A percentile compares a stretch with the other conserved stretches of the same genome.
Conservation (phyloP, 2,797 vertebrate genomes). For the Enteromius anoplus region DNA sequence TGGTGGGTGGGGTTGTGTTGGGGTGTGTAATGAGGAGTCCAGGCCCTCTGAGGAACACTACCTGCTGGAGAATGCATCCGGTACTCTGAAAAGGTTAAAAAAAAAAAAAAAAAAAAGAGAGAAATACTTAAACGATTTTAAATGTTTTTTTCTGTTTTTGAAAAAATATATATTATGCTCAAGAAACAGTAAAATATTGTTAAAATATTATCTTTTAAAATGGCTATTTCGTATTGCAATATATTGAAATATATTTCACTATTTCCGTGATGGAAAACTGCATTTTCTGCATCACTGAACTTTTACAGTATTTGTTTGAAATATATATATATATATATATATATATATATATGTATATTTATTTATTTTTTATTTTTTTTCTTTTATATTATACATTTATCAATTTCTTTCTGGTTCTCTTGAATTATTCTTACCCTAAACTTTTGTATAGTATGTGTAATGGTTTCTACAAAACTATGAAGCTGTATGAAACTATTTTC, state of each 20-base stretch:
- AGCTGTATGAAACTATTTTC: background rate
- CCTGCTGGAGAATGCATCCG: constrained; percentile 80
- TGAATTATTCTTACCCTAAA: background rate
- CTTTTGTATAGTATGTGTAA: background rate
- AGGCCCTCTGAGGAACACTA: constrained; percentile 75
- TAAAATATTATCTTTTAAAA: background rate
- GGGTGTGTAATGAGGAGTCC: constrained; percentile 85
- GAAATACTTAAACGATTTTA: background rate
- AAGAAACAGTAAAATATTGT: background rate
- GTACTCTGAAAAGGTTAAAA: constrained; percentile 73
- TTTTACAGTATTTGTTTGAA: background rate
- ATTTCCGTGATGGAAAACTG: background rate
- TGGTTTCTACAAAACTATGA: background rate
- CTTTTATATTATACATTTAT: background rate
- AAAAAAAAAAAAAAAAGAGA: background rate
- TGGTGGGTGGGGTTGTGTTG: constrained; percentile 69
- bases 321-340: no score
- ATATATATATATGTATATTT: no score
- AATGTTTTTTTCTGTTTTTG: background rate
- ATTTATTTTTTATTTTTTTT: no score
- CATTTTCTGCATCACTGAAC: background rate
- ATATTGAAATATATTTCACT: background rate
- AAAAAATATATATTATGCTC: background rate
- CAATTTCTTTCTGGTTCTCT: background rate
- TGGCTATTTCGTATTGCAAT: background rate